These are phyloP conservation scores for Sminthurinus aureus DNA, from an alignment of 2,888 invertebrate genomes.

Conservation along the genomic window DNA sequence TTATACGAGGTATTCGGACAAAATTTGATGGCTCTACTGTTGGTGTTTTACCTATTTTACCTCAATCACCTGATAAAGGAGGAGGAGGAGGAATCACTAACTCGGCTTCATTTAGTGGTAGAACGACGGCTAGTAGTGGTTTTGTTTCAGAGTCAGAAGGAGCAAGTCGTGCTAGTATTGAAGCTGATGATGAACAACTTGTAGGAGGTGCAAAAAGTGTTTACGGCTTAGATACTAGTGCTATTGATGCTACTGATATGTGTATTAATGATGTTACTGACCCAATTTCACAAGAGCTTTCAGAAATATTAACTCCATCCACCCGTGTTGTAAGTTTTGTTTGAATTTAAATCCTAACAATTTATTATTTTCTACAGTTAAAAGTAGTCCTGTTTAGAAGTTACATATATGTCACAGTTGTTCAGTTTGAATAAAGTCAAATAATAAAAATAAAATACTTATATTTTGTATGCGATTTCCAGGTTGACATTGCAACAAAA, in stretches of 20 bases:
- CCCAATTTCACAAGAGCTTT: slow-evolving; percentile 40
- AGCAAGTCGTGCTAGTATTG: slow-evolving; percentile 31
- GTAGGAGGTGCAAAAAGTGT: slow-evolving; percentile 37
- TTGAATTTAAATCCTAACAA: no score
- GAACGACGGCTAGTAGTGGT: not conserved
- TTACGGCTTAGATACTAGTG: slow-evolving; percentile 49
- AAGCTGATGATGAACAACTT: slow-evolving; percentile 36
- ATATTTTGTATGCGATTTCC: not conserved
- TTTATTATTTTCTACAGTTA: not conserved
- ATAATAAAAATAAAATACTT: not conserved
- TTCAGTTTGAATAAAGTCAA: not conserved
- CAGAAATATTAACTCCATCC: slow-evolving; percentile 43
- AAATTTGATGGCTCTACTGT: slow-evolving; percentile 33
- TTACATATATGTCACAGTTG: no score
- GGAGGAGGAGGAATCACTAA: slow-evolving; percentile 28
- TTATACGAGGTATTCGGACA: slow-evolving; percentile 28
- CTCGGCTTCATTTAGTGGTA: slow-evolving; percentile 19
- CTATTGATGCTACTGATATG: slow-evolving; percentile 45
- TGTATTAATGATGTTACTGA: slow-evolving; percentile 30
- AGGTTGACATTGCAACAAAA: slow-evolving; percentile 41
- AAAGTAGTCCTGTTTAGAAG: no score
- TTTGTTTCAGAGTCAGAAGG: no score
- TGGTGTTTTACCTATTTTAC: slow-evolving; percentile 25
- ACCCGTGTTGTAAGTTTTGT: slow-evolving; percentile 36
- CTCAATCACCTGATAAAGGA: slow-evolving; percentile 21